Evolutionary conservation across 2,797 vertebrate species (phyloP).

Genomic region (Choloepus didactylus): DNA sequence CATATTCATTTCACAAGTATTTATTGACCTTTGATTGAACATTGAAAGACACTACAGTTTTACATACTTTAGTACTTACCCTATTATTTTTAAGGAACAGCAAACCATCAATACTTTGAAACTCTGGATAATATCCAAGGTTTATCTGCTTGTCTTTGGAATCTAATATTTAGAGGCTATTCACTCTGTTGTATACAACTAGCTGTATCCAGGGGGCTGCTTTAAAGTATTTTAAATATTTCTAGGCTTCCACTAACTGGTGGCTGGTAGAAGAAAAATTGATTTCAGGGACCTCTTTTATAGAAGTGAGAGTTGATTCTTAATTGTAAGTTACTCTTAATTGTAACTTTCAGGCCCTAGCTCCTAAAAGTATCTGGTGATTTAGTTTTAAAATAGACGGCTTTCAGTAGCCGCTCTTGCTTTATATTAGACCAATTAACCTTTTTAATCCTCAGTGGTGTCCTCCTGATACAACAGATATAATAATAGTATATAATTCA

Average conservation of each 20-base stretch:
- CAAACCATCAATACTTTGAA: slow-evolving; percentile 37
- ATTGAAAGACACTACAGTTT: slow-evolving; percentile 4
- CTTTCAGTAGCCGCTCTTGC: slow-evolving; percentile 46
- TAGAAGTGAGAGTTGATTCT: slow-evolving; percentile 19
- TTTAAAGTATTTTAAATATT: slow-evolving; percentile 60
- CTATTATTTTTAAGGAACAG: slow-evolving; percentile 39
- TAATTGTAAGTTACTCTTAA: slow-evolving; percentile 22
- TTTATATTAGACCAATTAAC: slow-evolving; percentile 60
- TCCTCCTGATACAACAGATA: not conserved
- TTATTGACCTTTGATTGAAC: not conserved
- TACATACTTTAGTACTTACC: slow-evolving; percentile 44
- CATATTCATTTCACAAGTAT: slow-evolving; percentile 14
- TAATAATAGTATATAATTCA: slow-evolving; percentile 35
- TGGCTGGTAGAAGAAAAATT: slow-evolving; percentile 39
- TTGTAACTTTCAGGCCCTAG: slow-evolving; percentile 27
- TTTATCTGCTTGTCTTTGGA: slow-evolving; percentile 62
- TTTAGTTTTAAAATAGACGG: slow-evolving; percentile 19
- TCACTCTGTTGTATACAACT: slow-evolving; percentile 1
- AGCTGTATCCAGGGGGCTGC: not conserved
- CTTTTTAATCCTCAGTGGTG: slow-evolving; percentile 14
- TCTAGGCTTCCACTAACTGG: not conserved
- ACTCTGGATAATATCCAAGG: slow-evolving; percentile 1
- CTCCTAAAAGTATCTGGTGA: slow-evolving; percentile 30
- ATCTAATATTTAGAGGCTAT: not conserved
- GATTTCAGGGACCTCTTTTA: slow-evolving; percentile 16